phyloP scores from a whole-genome alignment of 2,888 invertebrate genomes.

The Standfussiana lucernea region DNA sequence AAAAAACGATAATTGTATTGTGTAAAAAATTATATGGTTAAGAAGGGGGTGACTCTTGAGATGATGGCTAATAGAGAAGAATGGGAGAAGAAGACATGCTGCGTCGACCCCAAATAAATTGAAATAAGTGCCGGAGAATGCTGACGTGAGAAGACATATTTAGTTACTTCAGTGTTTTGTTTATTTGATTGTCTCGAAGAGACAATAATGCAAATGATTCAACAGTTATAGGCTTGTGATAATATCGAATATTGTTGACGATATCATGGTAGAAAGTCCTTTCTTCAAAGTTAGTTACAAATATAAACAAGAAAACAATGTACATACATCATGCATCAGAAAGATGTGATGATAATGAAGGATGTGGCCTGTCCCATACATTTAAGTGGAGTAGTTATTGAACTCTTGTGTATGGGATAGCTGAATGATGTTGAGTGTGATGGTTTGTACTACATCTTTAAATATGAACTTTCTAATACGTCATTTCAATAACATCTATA shows the following conservation, averaged over 20 bases:
- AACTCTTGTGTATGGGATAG: neutral
- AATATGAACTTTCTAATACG: neutral
- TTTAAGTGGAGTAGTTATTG: neutral
- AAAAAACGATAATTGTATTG: neutral
- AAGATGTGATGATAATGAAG: neutral
- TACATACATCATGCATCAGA: neutral
- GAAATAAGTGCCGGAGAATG: neutral
- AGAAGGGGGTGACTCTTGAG: no score
- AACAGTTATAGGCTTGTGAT: neutral
- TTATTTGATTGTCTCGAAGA: neutral
- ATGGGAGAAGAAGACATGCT: no score
- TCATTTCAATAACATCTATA: neutral
- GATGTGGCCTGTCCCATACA: neutral
- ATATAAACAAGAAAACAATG: neutral
- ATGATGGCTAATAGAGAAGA: no score
- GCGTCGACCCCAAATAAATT: neutral
- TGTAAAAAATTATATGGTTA: neutral
- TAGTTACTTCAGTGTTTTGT: neutral
- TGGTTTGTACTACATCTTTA: neutral
- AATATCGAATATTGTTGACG: neutral
- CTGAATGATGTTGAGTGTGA: neutral
- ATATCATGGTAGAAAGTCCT: neutral
- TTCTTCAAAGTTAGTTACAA: neutral
- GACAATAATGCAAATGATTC: neutral
- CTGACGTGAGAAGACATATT: neutral